These are phyloP conservation scores for Myodes glareolus DNA, from an alignment of 2,113 vertebrate genomes.

Conservation along the genomic window DNA sequence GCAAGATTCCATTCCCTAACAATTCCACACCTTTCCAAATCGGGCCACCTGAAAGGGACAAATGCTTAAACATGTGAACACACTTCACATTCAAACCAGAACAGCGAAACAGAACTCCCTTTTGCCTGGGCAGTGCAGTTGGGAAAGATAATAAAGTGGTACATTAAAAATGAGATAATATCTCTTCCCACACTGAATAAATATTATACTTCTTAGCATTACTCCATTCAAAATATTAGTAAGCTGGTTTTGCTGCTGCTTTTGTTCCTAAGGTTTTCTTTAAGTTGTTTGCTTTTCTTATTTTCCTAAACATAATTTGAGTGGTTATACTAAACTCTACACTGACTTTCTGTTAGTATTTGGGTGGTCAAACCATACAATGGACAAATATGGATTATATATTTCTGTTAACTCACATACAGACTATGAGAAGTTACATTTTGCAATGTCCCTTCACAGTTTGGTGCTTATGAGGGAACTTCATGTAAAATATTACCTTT, in stretches of 20 bases:
- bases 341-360: background rate
- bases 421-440: background rate
- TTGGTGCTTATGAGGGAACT: background rate
- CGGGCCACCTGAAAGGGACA: background rate
- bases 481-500: background rate
- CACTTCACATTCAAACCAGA: background rate
- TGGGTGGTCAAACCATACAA: background rate
- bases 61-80: background rate
- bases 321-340: background rate
- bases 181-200: background rate
- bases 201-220: background rate
- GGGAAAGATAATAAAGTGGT: background rate
- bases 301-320: background rate
- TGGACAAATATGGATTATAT: background rate
- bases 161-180: background rate
- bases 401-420: background rate
- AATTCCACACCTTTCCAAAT: background rate
- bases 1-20: background rate
- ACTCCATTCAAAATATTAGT: background rate
- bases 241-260: background rate
- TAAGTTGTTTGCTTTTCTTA: background rate
- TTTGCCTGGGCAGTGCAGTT: background rate
- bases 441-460: background rate
- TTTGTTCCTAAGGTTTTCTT: background rate
- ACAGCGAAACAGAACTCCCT: background rate